Evolutionary conservation across 92 coral and sea anemone genomes (phyloP).

Genomic region (Hydrozoanthus gracilis): DNA sequence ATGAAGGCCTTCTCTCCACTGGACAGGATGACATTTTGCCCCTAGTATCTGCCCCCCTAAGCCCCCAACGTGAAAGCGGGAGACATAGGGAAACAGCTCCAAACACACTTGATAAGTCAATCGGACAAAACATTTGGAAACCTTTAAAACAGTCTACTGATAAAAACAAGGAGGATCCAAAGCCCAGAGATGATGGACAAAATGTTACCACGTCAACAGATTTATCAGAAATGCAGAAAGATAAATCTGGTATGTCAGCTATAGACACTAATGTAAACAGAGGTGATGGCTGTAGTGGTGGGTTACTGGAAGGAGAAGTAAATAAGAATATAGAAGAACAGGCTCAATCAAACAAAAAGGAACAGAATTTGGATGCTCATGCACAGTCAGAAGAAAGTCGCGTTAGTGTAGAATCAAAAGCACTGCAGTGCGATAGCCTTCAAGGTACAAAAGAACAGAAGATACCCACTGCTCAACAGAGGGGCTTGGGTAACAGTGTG

Average conservation of each 20-base stretch:
- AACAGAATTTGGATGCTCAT: not conserved
- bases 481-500: too few relatives aligned
- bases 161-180: not conserved
- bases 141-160: not conserved
- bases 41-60: not conserved
- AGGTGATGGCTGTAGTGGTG: not conserved
- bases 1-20: not conserved
- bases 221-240: not conserved
- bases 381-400: not conserved
- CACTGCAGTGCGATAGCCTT: not conserved
- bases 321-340: not conserved
- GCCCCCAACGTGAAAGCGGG: conserved; percentile 10
- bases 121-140: not conserved
- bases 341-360: not conserved
- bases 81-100: not conserved
- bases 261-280: not conserved
- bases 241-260: not conserved
- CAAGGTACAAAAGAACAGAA: not conserved
- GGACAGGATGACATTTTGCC: not conserved
- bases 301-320: not conserved
- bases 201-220: not conserved
- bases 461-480: not conserved
- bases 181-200: not conserved
- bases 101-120: not conserved
- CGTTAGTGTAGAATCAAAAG: not conserved